phyloP scores from a whole-genome alignment of 2,888 invertebrate genomes.

The Acleris literana region DNA sequence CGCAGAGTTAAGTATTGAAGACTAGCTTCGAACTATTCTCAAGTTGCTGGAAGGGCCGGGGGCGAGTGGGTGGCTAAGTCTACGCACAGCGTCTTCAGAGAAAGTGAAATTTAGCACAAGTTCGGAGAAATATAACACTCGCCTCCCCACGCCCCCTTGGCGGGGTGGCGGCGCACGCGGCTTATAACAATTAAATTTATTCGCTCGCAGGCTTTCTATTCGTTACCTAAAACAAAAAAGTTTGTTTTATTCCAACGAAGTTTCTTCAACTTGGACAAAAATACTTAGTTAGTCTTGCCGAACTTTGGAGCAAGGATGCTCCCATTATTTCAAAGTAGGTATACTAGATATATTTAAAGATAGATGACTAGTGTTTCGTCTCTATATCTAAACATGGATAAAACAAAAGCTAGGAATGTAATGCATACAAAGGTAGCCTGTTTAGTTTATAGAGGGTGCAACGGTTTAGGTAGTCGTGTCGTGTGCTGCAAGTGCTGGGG shows the following conservation, averaged over 20 bases:
- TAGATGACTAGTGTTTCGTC: not conserved
- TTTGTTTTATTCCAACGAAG: constrained; percentile 36
- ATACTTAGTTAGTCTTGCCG: constrained; percentile 16
- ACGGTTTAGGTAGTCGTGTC: constrained; percentile 4
- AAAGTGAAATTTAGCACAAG: constrained; percentile 84
- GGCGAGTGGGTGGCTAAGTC: constrained; percentile 73
- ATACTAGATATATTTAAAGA: not conserved
- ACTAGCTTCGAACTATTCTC: constrained; percentile 62
- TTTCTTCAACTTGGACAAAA: constrained; percentile 27
- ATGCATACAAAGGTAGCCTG: constrained; percentile 21
- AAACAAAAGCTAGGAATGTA: constrained; percentile 15
- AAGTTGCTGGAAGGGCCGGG: constrained; percentile 62
- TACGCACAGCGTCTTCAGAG: constrained; percentile 81
- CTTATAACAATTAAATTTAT: constrained; percentile 83
- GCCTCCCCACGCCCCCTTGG: constrained; percentile 57
- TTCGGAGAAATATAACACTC: constrained; percentile 80
- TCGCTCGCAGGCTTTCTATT: constrained; percentile 74
- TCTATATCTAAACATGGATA: constrained; percentile 14
- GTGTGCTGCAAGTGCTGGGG: constrained; percentile 16
- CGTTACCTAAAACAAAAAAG: constrained; percentile 56
- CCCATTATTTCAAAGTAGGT: not conserved
- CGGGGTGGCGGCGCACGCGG: constrained; percentile 72
- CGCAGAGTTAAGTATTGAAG: constrained; percentile 43
- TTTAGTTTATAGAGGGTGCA: constrained; percentile 11
- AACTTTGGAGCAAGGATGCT: constrained; percentile 3